Percentiles rank a stretch among this genome's conserved stretches.
These are phyloP conservation scores for Caenorhabditis angaria DNA, from an alignment of 2,888 invertebrate genomes.

Conservation along the genomic window DNA sequence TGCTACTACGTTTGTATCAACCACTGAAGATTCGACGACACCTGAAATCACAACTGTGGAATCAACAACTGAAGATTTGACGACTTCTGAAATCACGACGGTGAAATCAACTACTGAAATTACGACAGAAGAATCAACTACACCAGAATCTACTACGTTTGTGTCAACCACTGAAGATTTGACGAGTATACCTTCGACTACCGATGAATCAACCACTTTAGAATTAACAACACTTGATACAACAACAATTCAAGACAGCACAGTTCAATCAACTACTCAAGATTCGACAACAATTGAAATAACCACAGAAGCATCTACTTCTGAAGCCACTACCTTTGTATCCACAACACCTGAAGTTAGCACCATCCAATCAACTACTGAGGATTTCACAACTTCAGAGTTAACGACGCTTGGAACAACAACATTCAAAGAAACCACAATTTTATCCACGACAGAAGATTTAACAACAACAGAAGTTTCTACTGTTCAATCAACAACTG, in stretches of 20 bases:
- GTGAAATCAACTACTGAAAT: not conserved
- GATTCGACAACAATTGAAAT: constrained; percentile 10
- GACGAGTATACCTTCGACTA: constrained; percentile 5
- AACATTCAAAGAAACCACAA: constrained; percentile 10
- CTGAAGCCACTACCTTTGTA: constrained; percentile 8
- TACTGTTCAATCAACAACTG: constrained; percentile 10
- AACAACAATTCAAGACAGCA: too few species aligned
- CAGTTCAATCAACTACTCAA: not conserved
- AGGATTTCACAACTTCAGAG: constrained; percentile 6
- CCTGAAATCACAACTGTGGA: too few species aligned
- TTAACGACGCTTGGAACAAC: constrained; percentile 17
- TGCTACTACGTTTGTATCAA: too few species aligned
- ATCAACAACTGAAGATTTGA: too few species aligned
- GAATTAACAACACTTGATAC: not conserved
- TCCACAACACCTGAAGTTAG: constrained; percentile 13
- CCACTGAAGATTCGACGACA: too few species aligned
- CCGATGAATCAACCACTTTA: constrained; percentile 13
- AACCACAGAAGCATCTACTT: constrained; percentile 8
- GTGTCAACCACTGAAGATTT: constrained; percentile 1
- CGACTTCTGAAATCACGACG: too few species aligned
- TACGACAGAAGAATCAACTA: constrained; percentile 5
- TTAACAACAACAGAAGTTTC: constrained; percentile 10
- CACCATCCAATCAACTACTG: constrained; percentile 13
- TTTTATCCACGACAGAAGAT: constrained; percentile 13
- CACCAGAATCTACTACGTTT: constrained; percentile 14